Evolutionary conservation across 2,797 vertebrate species (phyloP), one percentile per base, ranked within the genome.

Genomic region (Coregonus ussuriensis): DNA sequence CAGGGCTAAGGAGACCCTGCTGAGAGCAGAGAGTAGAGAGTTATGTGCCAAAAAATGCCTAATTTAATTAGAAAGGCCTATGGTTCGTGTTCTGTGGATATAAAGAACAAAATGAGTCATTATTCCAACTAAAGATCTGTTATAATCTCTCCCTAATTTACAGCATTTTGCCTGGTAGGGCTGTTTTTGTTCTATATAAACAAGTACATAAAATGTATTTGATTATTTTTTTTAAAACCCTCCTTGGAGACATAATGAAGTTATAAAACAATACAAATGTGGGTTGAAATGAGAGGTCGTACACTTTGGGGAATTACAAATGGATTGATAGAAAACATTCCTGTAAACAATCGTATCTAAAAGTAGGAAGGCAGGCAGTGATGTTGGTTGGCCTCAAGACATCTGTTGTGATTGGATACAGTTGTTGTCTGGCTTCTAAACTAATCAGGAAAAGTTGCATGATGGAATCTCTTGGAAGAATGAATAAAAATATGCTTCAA

Each of bases 171-270:
- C 72, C 71, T 68, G 29, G 71, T 84, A 77, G 11, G 71, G 56
- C 56, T 59, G 68, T 84, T 88, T 76, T 81, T 81, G 83, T 80
- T 79, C 79, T 87, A 84, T 76, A 87, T 83, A 86, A 89, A 87
- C 87, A 89, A 84, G 87, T 71, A 74, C 83, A 88, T 77, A 67
- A 88, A 87, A 76, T 72, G 73, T 80, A 84, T 87, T 83, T 1
- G 77, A 86, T 86, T 84, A 75, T 82, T 86, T 86, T 82, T 86
- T 86, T 67, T 4, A 18, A 70, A 76, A 87, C 75, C 74, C 79
- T 78, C 81, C 80, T 76, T 71, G 52, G 51, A 18, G n/a, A 77
- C 77, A 74, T 37, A 71, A 74, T 74, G 35, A 6, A 5, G 70
- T 35, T 35, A 33, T 15, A 67, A 67, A 69, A 69, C 15, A 41